Conservation (phyloP, 2,113 vertebrate species). For the Prochilodus magdalenae region DNA sequence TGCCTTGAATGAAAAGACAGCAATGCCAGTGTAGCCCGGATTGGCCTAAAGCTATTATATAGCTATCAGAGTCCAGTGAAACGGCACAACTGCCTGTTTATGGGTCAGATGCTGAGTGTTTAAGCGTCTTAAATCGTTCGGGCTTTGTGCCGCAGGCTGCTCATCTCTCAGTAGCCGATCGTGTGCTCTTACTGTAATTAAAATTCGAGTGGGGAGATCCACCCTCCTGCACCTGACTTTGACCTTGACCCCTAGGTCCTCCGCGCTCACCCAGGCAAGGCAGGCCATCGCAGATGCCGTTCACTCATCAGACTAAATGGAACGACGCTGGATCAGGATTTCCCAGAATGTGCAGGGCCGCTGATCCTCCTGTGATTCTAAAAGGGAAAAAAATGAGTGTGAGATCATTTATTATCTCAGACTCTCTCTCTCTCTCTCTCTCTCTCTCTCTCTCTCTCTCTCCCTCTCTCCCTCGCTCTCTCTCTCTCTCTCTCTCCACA, state of each 20-base stretch:
- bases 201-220: conserved; percentile 28
- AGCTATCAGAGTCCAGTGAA: neutral
- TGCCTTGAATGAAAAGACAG: neutral
- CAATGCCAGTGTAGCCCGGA: neutral
- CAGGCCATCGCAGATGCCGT: conserved; percentile 11
- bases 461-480: neutral
- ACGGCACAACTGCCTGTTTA: conserved; percentile 18
- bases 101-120: conserved; percentile 23
- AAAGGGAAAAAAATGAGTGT: neutral
- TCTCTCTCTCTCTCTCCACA: conserved; percentile 2
- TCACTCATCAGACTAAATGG: neutral
- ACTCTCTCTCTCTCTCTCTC: neutral
- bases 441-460: neutral
- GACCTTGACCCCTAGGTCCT: conserved; percentile 19
- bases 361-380: neutral
- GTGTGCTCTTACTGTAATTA: conserved; percentile 32
- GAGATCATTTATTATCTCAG: neutral
- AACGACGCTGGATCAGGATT: neutral
- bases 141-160: conserved; percentile 28
- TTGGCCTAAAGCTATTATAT: neutral
- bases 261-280: neutral
- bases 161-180: conserved; percentile 37
- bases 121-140: conserved; percentile 26
- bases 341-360: neutral
- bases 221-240: conserved; percentile 21